phyloP scores from a whole-genome alignment of 23 tunicate species.

The Trididemnum nubilum region DNA sequence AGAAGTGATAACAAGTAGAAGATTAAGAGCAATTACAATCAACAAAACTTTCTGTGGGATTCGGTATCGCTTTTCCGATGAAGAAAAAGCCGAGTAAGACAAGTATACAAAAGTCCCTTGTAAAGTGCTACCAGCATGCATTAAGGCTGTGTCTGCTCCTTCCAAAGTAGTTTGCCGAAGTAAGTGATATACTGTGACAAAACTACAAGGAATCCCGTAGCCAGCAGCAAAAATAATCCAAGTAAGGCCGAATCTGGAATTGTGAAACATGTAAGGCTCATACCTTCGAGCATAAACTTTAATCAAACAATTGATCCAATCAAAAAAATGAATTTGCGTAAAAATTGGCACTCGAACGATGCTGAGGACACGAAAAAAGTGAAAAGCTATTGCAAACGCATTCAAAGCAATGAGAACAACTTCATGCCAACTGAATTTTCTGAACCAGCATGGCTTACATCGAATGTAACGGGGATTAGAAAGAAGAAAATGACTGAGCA shows the following conservation, averaged over 20 bases:
- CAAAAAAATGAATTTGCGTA: too few relatives aligned
- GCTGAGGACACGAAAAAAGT: too few relatives aligned
- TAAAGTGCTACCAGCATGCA: constrained; percentile 5
- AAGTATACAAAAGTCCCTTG: neutral
- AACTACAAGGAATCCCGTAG: neutral
- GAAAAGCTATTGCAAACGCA: too few relatives aligned
- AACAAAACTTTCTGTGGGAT: neutral
- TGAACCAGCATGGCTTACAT: too few relatives aligned
- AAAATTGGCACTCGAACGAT: too few relatives aligned
- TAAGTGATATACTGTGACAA: neutral
- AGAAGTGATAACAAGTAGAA: neutral
- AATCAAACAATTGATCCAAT: too few relatives aligned
- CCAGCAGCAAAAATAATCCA: neutral
- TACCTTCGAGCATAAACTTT: neutral
- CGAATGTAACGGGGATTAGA: too few relatives aligned
- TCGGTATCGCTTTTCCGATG: neutral
- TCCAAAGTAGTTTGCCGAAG: neutral
- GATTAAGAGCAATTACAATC: neutral
- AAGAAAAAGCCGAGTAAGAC: neutral
- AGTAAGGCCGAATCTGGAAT: neutral
- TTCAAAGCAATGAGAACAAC: too few relatives aligned
- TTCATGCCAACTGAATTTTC: too few relatives aligned
- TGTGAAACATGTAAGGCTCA: neutral
- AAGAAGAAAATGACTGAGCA: neutral
- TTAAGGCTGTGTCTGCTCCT: neutral